Conservation (phyloP, 1,140 invertebrate genomes). For the Bombus cullumanus region DNA sequence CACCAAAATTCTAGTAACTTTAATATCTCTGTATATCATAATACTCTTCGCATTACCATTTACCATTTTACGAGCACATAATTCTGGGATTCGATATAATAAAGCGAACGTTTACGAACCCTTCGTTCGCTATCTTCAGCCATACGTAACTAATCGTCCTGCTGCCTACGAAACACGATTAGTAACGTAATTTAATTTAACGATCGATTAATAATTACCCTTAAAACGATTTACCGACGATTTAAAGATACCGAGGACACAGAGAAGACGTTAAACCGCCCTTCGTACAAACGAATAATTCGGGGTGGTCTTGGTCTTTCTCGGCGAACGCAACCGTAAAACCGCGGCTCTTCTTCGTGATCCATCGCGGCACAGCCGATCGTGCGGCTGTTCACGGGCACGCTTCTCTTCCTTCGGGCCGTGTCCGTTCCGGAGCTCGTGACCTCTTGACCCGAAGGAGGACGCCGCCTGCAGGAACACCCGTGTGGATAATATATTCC, state of each 20-base stretch:
- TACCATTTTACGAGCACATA: slow-evolving; percentile 19
- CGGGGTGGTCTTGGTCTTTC: slow-evolving; percentile 49
- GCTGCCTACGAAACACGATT: background rate
- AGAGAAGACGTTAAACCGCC: background rate
- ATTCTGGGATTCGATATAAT: slow-evolving; percentile 6
- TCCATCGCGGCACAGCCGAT: slow-evolving; percentile 11
- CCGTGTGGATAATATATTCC: slow-evolving; percentile 78
- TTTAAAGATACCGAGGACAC: background rate
- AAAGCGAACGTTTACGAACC: background rate
- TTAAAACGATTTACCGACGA: background rate
- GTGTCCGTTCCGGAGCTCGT: slow-evolving; percentile 52
- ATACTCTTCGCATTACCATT: no score
- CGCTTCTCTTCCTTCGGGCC: slow-evolving; percentile 67
- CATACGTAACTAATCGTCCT: background rate
- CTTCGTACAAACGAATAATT: slow-evolving; percentile 7
- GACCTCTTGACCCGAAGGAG: slow-evolving; percentile 67
- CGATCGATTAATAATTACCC: background rate
- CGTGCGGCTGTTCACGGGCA: slow-evolving; percentile 29
- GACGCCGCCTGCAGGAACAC: slow-evolving; percentile 67
- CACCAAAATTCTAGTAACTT: background rate
- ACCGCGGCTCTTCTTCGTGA: slow-evolving; percentile 34
- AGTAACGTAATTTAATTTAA: background rate
- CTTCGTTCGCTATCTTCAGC: no score
- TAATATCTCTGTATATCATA: background rate
- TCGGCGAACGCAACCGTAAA: slow-evolving; percentile 14